Percentiles rank a stretch among this genome's conserved stretches.
phyloP scores from a whole-genome alignment of 2,797 vertebrate species.

The Cheirogaleus major region DNA sequence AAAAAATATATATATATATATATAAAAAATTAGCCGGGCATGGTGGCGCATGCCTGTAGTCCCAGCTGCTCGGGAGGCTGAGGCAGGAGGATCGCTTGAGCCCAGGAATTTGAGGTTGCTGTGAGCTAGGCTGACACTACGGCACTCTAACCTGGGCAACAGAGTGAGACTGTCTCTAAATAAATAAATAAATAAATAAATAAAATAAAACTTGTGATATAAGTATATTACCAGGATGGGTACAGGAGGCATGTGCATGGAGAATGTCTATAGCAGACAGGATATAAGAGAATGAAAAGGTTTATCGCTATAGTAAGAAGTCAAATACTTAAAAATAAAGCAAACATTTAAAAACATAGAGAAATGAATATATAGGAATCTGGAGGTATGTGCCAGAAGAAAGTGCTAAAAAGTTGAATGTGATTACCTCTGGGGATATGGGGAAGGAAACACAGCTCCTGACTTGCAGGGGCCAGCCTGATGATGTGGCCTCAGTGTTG shows the following conservation, averaged over 20 bases:
- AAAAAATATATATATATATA: too few species aligned
- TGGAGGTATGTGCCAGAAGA: background rate
- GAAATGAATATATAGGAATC: background rate
- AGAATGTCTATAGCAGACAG: background rate
- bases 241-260: background rate
- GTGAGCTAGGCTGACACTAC: too few species aligned
- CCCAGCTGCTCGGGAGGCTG: too few species aligned
- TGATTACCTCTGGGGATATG: background rate
- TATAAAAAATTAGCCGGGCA: too few species aligned
- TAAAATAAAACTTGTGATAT: background rate
- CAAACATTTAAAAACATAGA: background rate
- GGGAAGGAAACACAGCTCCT: background rate
- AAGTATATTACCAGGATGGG: background rate
- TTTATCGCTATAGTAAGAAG: background rate
- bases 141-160: too few species aligned
- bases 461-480: background rate
- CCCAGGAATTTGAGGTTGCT: too few species aligned
- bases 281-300: background rate
- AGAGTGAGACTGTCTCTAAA: too few species aligned
- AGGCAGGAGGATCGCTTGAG: too few species aligned
- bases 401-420: background rate
- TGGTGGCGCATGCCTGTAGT: too few species aligned
- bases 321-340: slow-evolving; percentile 1
- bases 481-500: background rate
- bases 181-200: too few species aligned